Conservation (phyloP, 1,140 invertebrate genomes). For the Hylyphantes graminicola region DNA sequence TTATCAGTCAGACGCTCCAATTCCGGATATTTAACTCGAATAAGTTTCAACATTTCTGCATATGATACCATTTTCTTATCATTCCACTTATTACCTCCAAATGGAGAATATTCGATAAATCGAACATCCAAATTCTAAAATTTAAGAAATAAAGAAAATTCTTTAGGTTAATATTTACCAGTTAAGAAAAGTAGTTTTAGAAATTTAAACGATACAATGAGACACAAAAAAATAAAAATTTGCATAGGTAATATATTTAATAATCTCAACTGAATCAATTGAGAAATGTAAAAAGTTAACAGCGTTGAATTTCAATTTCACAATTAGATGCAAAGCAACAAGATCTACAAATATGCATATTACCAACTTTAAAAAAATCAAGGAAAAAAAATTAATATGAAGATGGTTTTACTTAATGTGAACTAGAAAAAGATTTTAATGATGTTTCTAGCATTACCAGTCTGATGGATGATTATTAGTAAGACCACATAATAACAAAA, state of each 20-base stretch:
- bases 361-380: too few relatives aligned
- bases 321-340: too few relatives aligned
- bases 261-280: too few relatives aligned
- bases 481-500: background rate
- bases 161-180: background rate
- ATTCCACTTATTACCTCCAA: constrained; percentile 96
- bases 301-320: too few relatives aligned
- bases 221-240: background rate
- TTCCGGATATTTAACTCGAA: constrained; percentile 74
- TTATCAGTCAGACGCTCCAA: constrained; percentile 77
- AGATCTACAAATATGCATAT: too few relatives aligned
- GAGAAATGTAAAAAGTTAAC: too few relatives aligned
- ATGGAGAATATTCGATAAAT: constrained; percentile 99
- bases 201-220: background rate
- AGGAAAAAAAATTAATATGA: too few relatives aligned
- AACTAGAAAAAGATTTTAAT: too few relatives aligned
- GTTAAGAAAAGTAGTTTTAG: background rate
- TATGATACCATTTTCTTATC: constrained; percentile 85
- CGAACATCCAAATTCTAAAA: constrained; percentile 80
- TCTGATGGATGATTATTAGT: too few relatives aligned
- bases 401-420: too few relatives aligned
- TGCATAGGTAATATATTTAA: background rate
- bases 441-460: too few relatives aligned
- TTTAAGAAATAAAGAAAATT: background rate
- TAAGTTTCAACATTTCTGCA: constrained; percentile 77